Percentiles rank a stretch among this genome's conserved stretches.
Evolutionary conservation across 2,888 invertebrate genomes (phyloP).

Genomic region (Sinelater perroti): DNA sequence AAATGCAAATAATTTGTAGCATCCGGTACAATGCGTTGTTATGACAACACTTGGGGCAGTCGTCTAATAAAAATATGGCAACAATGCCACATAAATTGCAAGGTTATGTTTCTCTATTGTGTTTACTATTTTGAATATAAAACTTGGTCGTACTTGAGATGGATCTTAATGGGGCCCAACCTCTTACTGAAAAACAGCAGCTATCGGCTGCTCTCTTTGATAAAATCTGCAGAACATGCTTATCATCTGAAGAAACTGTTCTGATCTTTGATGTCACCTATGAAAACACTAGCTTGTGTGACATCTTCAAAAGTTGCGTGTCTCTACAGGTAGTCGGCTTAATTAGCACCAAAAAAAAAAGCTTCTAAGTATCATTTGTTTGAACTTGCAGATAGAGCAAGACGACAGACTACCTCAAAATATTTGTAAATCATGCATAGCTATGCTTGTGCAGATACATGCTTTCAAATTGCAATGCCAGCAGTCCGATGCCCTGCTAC

Average conservation of each 20-base stretch:
- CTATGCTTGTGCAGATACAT: slow-evolving; percentile 6
- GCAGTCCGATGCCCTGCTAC: neutral
- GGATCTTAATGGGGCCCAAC: neutral
- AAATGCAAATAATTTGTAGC: too few species aligned
- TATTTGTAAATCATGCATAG: slow-evolving; percentile 19
- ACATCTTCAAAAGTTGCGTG: slow-evolving; percentile 13
- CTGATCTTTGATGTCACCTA: slow-evolving; percentile 13
- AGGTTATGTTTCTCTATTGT: too few species aligned
- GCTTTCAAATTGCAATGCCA: slow-evolving; percentile 19
- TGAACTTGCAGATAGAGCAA: slow-evolving; percentile 7
- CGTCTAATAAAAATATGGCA: too few species aligned
- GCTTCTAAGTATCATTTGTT: neutral
- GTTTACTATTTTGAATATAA: too few species aligned
- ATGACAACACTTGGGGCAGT: too few species aligned
- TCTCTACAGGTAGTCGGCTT: slow-evolving; percentile 17
- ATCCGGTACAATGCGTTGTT: too few species aligned
- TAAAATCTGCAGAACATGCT: slow-evolving; percentile 23
- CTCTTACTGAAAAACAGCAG: neutral
- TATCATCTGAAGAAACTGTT: neutral
- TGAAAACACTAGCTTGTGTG: slow-evolving; percentile 6
- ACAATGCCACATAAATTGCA: too few species aligned
- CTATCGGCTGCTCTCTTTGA: slow-evolving; percentile 8
- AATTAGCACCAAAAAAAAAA: too few species aligned
- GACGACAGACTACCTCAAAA: slow-evolving; percentile 18
- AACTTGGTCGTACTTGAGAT: neutral